phyloP scores from a whole-genome alignment of 2,888 invertebrate species.

The Tribolium freemani region DNA sequence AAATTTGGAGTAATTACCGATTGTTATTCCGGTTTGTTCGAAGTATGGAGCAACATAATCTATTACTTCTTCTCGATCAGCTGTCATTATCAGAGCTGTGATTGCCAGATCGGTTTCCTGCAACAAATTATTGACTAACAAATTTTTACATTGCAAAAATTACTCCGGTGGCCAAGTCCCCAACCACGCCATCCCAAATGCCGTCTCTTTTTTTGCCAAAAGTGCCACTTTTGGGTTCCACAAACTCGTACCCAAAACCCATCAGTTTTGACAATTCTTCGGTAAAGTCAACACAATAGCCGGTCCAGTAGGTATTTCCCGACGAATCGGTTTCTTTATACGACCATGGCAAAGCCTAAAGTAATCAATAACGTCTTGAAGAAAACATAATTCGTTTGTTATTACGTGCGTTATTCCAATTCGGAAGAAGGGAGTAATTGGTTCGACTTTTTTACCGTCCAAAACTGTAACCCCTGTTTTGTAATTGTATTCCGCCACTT shows the following conservation, averaged over 20 bases:
- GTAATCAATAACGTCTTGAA: neutral
- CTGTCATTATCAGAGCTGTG: slow-evolving; percentile 89
- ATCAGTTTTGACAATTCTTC: slow-evolving; percentile 78
- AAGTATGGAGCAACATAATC: slow-evolving; percentile 94
- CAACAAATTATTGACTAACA: slow-evolving; percentile 26
- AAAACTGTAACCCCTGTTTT: slow-evolving; percentile 56
- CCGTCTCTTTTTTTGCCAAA: slow-evolving; percentile 82
- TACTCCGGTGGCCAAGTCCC: slow-evolving; percentile 86
- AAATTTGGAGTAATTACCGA: slow-evolving; percentile 71
- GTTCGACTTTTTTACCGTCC: slow-evolving; percentile 71
- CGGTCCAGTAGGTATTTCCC: slow-evolving; percentile 77
- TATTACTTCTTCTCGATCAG: slow-evolving; percentile 89
- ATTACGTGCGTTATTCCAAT: slow-evolving; percentile 83
- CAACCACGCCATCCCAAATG: slow-evolving; percentile 87
- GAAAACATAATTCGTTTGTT: neutral
- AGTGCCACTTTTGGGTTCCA: slow-evolving; percentile 75
- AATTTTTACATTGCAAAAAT: slow-evolving; percentile 42
- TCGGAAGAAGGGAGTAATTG: slow-evolving; percentile 79
- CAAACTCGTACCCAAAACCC: slow-evolving; percentile 85
- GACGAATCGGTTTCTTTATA: slow-evolving; percentile 74
- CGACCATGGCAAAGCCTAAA: slow-evolving; percentile 85
- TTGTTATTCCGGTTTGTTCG: slow-evolving; percentile 92
- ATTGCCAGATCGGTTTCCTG: slow-evolving; percentile 88
- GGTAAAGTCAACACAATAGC: slow-evolving; percentile 89
- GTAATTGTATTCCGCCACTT: slow-evolving; percentile 43